These are phyloP conservation scores for Syritta pipiens DNA, from an alignment of 2,888 invertebrate species.

Conservation along the genomic window DNA sequence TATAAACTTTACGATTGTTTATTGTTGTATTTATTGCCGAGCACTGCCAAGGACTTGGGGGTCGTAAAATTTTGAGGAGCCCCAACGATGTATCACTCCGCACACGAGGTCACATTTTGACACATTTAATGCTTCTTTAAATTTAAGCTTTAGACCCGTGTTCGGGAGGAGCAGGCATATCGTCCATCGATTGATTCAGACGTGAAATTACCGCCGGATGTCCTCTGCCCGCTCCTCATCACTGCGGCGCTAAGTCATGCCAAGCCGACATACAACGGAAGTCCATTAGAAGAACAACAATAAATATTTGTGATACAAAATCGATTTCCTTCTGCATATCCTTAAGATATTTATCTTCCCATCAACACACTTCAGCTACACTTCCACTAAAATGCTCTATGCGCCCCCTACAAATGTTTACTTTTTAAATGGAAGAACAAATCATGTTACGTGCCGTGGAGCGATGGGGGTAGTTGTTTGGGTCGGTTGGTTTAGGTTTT, in stretches of 20 bases:
- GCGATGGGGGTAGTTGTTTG: too few species aligned
- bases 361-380: slow-evolving; percentile 49
- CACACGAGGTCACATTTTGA: too few species aligned
- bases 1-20: slow-evolving; percentile 52
- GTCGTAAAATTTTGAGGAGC: too few species aligned
- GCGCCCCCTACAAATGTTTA: slow-evolving; percentile 30
- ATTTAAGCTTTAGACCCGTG: too few species aligned
- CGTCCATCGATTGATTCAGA: slow-evolving; percentile 27
- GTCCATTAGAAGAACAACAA: slow-evolving; percentile 61
- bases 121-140: too few species aligned
- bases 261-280: slow-evolving; percentile 46
- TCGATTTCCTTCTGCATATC: slow-evolving; percentile 64
- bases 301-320: slow-evolving; percentile 61
- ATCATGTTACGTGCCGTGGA: slow-evolving; percentile 35
- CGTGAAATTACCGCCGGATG: slow-evolving; percentile 52
- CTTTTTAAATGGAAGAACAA: slow-evolving; percentile 50
- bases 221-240: slow-evolving; percentile 32
- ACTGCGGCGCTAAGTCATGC: slow-evolving; percentile 20
- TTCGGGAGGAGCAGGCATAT: too few species aligned
- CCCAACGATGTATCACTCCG: too few species aligned
- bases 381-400: background rate
- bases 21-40: slow-evolving; percentile 34
- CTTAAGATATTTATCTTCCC: slow-evolving; percentile 58
- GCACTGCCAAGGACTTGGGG: background rate
- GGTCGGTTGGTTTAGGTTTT: too few species aligned